Base-by-base conservation (phyloP, 2,888 invertebrate species). In the Drosophila testacea region DNA sequence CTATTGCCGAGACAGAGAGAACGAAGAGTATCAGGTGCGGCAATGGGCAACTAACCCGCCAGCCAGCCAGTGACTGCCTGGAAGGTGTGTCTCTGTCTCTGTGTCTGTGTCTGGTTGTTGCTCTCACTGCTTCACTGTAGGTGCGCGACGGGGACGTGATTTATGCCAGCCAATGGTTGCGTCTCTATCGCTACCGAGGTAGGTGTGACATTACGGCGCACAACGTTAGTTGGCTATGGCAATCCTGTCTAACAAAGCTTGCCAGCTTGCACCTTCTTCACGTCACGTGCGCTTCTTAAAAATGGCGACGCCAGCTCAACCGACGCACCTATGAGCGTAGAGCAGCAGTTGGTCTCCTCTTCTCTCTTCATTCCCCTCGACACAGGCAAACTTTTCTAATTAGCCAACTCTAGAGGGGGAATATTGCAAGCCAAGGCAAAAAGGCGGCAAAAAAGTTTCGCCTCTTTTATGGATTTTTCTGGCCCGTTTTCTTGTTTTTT, bases 91-190 rank as follows among this genome's bases (percentile, higher is more conserved):
- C 79, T 69, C 74, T 50, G 34, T 16, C 30, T 41, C 54, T 54
- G 10, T 52, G 4, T 32, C 28, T 75, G 64, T 77, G 64, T 60
- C 54, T 70, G 52, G 56, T 56, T 64, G 69, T 60, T 69, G 69
- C 77, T 71, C 69, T 71, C 64, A 64, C 70, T 59, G 68, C 66
- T 34, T 55, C 42, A 32, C 41, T 65, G 70, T 77, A 80, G 80
- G 75, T 81, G 80, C 79, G 75, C 79, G 70, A 64, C 52, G 72
- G 65, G 64, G 76, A 78, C 80, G 91, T 92, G 92, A 92, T 92
- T 91, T 92, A 92, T 92, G 89, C 90, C 92, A 92, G 87, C 92
- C 92, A 92, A 92, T 92, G 92, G 91, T 92, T 91, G 91, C 90
- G 89, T 90, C 90, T 92, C 91, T 89, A 86, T 87, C 85, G 88